Evolutionary conservation across 2,113 vertebrate species (phyloP), one percentile per base, ranked within the genome.

Genomic region (Myiozetetes cayanensis): DNA sequence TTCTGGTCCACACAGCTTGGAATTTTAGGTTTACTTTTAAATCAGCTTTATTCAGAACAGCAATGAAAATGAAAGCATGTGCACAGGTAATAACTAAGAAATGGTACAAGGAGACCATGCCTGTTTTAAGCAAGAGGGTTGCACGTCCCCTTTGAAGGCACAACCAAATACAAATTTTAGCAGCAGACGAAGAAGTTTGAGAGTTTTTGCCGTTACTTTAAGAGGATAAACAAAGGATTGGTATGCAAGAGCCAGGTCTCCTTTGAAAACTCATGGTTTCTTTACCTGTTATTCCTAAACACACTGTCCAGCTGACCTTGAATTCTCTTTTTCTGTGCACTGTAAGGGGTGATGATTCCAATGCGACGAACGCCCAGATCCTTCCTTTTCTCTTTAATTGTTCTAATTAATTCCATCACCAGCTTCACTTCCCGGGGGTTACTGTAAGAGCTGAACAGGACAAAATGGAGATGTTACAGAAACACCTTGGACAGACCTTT

Each of bases 301-400:
- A 85, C 96, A 93, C 65, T 97, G 58, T 97, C 97, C 87, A 98
- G 77, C 9, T 98, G 97, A 2, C 96, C 96, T 65, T 96, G 93
- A 61, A 99, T 98, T 93, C 78, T 97, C 37, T 35, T 97, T 89
- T 99, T 99, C 96, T 99, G 99, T 8, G 98, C 98, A 2, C 97
- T 98, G 94, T 99, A 99, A 39, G 98, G 99, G 5, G 99, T 99
- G 89, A 99, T 99, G 61, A 99, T 97, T 13, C 98, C 98, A 68
- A 99, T 97, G 59, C 89, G 97, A 49, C 97, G 98, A 39, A 86
- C 81, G 58, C 80, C 73, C 19, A 96, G 35, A 20, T 98, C 97
- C 35, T 68, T 98, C 85, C 71, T 97, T 82, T 95, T 98, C 21
- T 97, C 97, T 68, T 97, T 97, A 68, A 99, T 98, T 84, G 98